These are phyloP conservation scores for Papilio demoleus DNA, from an alignment of 2,888 invertebrate genomes.

Conservation along the genomic window DNA sequence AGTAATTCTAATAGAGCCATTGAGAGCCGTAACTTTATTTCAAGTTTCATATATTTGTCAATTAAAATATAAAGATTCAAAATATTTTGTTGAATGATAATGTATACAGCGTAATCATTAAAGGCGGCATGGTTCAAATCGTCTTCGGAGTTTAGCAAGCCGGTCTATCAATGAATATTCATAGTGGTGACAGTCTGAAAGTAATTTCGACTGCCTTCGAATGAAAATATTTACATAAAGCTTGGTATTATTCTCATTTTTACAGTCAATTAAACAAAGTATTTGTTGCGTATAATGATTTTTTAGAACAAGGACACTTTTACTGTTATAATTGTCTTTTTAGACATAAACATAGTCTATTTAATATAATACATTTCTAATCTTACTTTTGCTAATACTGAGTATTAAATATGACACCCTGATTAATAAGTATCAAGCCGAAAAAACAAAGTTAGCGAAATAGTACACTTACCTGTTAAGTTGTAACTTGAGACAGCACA, in stretches of 20 bases:
- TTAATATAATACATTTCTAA: not conserved
- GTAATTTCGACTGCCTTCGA: slow-evolving; percentile 17
- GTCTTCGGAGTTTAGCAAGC: slow-evolving; percentile 9
- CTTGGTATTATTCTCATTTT: slow-evolving; percentile 32
- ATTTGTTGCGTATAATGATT: slow-evolving; percentile 13
- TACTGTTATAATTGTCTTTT: not conserved
- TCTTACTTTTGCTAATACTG: no score
- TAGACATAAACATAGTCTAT: not conserved
- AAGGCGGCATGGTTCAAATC: slow-evolving; percentile 10
- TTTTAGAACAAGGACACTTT: not conserved
- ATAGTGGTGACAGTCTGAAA: slow-evolving; percentile 18
- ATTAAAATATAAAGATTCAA: not conserved
- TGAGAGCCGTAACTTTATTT: not conserved
- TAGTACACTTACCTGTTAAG: not conserved
- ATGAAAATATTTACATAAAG: slow-evolving; percentile 23
- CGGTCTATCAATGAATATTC: slow-evolving; percentile 26
- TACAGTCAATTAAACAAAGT: slow-evolving; percentile 16
- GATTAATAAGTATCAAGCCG: not conserved
- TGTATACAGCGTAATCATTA: not conserved
- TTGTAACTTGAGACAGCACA: not conserved
- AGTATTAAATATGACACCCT: not conserved
- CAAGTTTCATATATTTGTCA: not conserved
- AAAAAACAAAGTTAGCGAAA: not conserved
- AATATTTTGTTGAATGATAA: slow-evolving; percentile 2
- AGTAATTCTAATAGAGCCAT: not conserved